phyloP scores from a whole-genome alignment of 2,888 invertebrate genomes.

The Andrena praecox region DNA sequence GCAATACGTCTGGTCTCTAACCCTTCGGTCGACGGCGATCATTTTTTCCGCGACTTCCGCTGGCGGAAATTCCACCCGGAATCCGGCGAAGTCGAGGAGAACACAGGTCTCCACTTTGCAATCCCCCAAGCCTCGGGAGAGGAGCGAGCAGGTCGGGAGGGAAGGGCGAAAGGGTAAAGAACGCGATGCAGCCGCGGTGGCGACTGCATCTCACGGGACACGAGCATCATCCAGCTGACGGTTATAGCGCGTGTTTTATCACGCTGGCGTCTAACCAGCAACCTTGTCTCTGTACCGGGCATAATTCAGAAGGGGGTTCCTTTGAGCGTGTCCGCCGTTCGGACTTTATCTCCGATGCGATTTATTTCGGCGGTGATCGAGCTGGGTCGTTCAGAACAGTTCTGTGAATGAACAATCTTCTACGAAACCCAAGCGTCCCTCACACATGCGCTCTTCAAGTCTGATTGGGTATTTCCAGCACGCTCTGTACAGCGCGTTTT shows the following conservation, averaged over 20 bases:
- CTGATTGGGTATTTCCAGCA: background rate
- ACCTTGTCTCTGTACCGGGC: constrained; percentile 19
- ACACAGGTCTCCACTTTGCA: constrained; percentile 43
- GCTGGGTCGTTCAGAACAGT: background rate
- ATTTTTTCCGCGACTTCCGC: constrained; percentile 25
- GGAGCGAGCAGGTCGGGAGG: constrained; percentile 4
- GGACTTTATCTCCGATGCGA: constrained; percentile 37
- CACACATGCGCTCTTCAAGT: background rate
- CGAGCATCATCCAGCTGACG: constrained; percentile 25
- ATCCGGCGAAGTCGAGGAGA: constrained; percentile 31
- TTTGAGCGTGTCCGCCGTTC: constrained; percentile 4
- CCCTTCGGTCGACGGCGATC: background rate
- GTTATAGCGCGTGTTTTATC: constrained; percentile 52
- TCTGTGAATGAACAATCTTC: constrained; percentile 10
- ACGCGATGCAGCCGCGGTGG: constrained; percentile 13
- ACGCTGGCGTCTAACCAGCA: constrained; percentile 30
- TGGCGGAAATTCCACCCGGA: constrained; percentile 4
- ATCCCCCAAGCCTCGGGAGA: constrained; percentile 12
- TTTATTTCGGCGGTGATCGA: constrained; percentile 39
- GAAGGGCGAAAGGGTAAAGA: background rate
- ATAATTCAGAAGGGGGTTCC: constrained; percentile 22
- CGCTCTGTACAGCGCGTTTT: background rate
- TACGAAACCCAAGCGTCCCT: too few species aligned
- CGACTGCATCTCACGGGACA: constrained; percentile 27
- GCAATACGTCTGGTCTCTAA: background rate